Base-by-base conservation (phyloP, 2,113 vertebrate genomes). In the Xiphophorus hellerii region DNA sequence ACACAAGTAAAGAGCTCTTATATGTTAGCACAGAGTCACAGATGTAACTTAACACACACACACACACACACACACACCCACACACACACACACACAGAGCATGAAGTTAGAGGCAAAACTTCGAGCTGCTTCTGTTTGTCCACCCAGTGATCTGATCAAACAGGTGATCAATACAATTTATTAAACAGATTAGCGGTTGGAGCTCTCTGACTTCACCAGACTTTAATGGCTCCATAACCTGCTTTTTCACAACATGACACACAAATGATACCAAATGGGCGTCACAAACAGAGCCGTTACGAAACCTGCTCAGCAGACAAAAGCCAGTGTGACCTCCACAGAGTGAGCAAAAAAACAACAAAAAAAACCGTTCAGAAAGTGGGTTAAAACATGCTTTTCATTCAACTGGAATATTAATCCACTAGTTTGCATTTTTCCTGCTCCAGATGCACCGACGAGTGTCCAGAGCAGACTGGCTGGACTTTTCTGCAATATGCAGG, bases 1-100 rank as follows among this genome's bases (percentile, higher is more conserved):
- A 98, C 71, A 37, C 0, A 92, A 91, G 92, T 81, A 84, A 91
- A 92, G 82, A 62, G 70, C 78, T 83, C 82, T 76, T 69, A 84
- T 75, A 90, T 89, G 84, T 77, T 88, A 54, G 33, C 65, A 29
- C 67, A 28, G 69, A 72, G 58, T 48, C 17, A 80, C 78, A 66
- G 73, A 78, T 70, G 30, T 13, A 73, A 78, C 74, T 78, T 70
- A 48, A 48, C 44, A 48, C 66, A 75, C 42, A 79, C 54, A 77
- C 79, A 78, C 73, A 77, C 83, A 85, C 31, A 5, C 74, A 82
- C 25, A 71, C 48, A 4, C 66, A 14, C 7, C 63, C 72, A 76
- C 39, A 75, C 76, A 22, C 70, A 84, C 25, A 73, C 51, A 5
- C 66, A 20, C 4, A 66, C 68, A 74, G 2, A 62, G 62, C 17